phyloP scores from a whole-genome alignment of 2,113 vertebrate species.

The Puma concolor region DNA sequence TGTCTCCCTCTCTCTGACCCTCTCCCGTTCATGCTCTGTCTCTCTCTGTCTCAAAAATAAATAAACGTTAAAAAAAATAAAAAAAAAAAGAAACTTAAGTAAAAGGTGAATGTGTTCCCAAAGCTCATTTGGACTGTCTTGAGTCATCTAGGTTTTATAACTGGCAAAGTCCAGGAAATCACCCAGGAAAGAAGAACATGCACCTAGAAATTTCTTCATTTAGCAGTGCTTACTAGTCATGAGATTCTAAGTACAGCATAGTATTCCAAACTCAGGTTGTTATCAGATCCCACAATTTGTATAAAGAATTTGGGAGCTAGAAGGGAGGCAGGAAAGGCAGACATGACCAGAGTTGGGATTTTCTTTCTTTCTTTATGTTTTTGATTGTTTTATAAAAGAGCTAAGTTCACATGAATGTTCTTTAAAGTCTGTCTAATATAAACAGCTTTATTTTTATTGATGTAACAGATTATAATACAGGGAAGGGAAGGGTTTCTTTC shows the following conservation, averaged over 20 bases:
- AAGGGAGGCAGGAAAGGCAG: fast-evolving
- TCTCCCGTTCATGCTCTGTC: no score
- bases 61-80: no score
- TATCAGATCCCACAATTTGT: background rate
- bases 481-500: background rate
- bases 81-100: background rate
- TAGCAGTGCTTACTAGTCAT: background rate
- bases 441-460: background rate
- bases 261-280: background rate
- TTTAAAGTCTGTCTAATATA: background rate
- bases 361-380: background rate
- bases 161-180: background rate
- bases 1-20: no score
- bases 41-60: no score
- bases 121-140: background rate
- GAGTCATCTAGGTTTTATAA: background rate
- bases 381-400: background rate
- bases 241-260: background rate
- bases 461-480: background rate
- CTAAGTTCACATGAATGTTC: background rate
- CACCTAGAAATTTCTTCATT: background rate
- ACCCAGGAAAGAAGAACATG: background rate
- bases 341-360: background rate
- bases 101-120: background rate
- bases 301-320: background rate